phyloP scores from a whole-genome alignment of 2,797 vertebrate species.

The Scleropages formosus region DNA sequence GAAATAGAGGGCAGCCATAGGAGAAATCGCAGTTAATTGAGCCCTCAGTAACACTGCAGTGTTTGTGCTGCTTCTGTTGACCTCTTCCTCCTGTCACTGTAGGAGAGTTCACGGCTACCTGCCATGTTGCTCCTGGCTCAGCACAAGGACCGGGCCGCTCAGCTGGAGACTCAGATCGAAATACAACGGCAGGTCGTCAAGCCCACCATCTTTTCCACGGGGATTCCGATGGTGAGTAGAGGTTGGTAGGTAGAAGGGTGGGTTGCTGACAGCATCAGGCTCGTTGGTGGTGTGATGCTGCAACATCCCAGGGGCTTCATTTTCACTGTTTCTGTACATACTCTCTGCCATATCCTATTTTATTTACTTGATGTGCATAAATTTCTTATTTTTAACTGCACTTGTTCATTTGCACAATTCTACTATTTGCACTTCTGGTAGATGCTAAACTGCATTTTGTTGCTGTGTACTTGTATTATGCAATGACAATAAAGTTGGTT shows the following conservation, averaged over 20 bases:
- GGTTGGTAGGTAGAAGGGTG: not conserved
- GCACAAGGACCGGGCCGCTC: conserved; percentile 87
- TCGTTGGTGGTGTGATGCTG: not conserved
- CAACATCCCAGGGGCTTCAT: not conserved
- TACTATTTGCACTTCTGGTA: too few species aligned
- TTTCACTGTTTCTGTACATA: conserved; percentile 43
- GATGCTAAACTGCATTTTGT: too few species aligned
- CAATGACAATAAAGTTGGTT: too few species aligned
- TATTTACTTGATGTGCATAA: too few species aligned
- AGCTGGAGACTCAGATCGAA: conserved; percentile 87
- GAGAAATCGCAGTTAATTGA: not conserved
- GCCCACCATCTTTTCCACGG: conserved; percentile 89
- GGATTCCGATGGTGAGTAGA: conserved; percentile 88
- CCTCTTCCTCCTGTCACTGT: conserved; percentile 29
- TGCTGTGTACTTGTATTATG: too few species aligned
- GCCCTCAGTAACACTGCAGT: too few species aligned
- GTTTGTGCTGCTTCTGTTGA: not conserved
- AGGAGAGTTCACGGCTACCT: conserved; percentile 91
- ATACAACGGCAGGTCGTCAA: conserved; percentile 84
- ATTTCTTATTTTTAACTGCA: too few species aligned
- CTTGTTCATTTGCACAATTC: too few species aligned
- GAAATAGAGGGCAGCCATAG: not conserved
- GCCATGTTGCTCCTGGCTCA: conserved; percentile 89
- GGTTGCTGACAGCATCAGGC: not conserved
- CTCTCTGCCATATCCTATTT: too few species aligned